Base-by-base conservation (phyloP, 2,797 vertebrate genomes). In the Leptoclinus maculatus region DNA sequence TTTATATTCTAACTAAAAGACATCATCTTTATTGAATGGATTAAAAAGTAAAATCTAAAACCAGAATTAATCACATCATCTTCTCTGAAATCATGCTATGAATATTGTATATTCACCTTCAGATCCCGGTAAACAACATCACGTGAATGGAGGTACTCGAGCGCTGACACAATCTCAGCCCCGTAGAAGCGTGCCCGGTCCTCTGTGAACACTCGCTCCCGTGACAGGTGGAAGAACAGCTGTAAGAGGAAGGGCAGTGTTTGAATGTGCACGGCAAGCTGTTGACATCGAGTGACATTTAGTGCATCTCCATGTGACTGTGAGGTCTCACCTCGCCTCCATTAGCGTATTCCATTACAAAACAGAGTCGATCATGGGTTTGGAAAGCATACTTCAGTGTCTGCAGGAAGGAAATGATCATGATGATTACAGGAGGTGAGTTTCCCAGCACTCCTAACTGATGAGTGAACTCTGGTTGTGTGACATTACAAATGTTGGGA, bases 311-410 rank as follows among this genome's bases (percentile, higher is more conserved):
- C 16, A 60, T 70, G 57, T 54, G 63, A 68, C 34, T 64, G 41
- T 58, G 8, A 54, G 3, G 32, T 57, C 95, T 83, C 81, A 97
- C 97, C 97, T 98, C 97, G 0, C 97, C 97, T 0, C 97, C 97
- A 0, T 97, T 98, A 67, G 96, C 97, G 0, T 98, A 98, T 75
- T 98, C 97, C 97, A 98, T 97, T 68, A 98, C 97, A 21, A 98
- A 98, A 92, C 97, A 98, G 41, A 98, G 95, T 11, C 97, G 92
- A 88, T 98, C 97, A 0, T 94, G 92, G 1, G 97, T 98, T 90
- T 98, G 97, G 82, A 98, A 98, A 49, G 97, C 96, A 0, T 97
- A 97, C 71, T 97, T 97, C 79, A 97, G 90, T 0, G 96, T 97
- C 97, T 97, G 87, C 3, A 16, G 7, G 57, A 57, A 57, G 3